These are phyloP conservation scores for Carollia perspicillata DNA, from an alignment of 2,113 vertebrate genomes.

Conservation along the genomic window DNA sequence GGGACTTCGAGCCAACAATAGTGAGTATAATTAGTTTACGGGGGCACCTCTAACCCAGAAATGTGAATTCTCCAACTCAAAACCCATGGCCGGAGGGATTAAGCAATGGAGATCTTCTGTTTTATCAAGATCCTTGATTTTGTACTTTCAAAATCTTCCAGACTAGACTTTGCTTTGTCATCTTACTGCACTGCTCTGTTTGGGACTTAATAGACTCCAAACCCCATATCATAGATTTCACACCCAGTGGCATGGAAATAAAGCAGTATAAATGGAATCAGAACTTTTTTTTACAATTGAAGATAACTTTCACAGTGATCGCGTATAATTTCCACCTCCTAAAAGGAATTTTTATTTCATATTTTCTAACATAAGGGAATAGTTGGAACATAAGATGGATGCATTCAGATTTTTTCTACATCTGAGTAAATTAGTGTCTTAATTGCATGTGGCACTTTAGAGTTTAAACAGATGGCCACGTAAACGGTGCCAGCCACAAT, in stretches of 20 bases:
- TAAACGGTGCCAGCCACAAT: slow-evolving; percentile 33
- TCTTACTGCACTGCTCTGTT: neutral
- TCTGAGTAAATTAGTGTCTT: slow-evolving; percentile 4
- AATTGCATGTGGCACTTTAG: slow-evolving; percentile 23
- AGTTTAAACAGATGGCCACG: slow-evolving; percentile 44
- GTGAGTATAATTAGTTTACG: neutral
- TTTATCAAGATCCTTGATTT: neutral
- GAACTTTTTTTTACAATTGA: neutral
- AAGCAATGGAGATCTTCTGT: neutral
- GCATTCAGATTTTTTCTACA: neutral
- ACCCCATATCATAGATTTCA: neutral
- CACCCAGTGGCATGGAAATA: neutral
- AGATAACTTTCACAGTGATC: neutral
- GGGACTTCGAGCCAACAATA: neutral
- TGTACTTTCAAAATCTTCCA: neutral
- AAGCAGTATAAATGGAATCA: neutral
- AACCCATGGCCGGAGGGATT: neutral
- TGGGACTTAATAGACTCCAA: neutral
- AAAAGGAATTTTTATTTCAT: neutral
- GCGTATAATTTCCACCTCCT: neutral
- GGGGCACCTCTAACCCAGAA: neutral
- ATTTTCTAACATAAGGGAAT: neutral
- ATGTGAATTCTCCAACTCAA: neutral
- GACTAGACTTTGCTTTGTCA: neutral
- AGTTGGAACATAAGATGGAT: neutral